A percentile compares a stretch with the other conserved stretches of the same genome.
phyloP scores from a whole-genome alignment of 2,888 invertebrate genomes.

The Torymus tubicola region DNA sequence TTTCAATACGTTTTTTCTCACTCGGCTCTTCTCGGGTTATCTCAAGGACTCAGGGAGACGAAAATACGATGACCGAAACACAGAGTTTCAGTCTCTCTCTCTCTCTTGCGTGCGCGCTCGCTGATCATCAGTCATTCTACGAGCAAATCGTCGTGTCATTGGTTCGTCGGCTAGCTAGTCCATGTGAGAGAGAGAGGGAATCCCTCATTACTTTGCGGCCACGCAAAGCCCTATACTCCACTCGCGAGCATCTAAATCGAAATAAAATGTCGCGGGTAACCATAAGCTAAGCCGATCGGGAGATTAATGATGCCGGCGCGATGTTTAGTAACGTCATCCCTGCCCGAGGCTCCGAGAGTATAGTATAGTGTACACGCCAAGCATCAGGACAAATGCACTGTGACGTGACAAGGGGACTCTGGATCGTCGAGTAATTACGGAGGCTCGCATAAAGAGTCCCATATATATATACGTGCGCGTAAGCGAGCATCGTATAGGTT shows the following conservation, averaged over 20 bases:
- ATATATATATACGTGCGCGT: too few species aligned
- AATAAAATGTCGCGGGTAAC: conserved; percentile 62
- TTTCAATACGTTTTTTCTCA: conserved; percentile 27
- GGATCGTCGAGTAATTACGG: conserved; percentile 52
- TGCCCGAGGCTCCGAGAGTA: too few species aligned
- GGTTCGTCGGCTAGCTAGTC: conserved; percentile 48
- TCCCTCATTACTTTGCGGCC: conserved; percentile 50
- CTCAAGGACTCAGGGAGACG: conserved; percentile 28
- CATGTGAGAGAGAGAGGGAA: background rate
- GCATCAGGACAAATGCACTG: conserved; percentile 44
- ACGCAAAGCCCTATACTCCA: background rate
- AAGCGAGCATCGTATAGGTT: too few species aligned
- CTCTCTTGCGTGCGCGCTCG: background rate
- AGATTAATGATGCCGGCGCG: conserved; percentile 62
- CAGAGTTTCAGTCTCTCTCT: background rate
- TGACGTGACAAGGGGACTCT: conserved; percentile 47
- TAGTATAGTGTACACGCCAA: background rate
- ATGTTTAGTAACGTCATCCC: conserved; percentile 56
- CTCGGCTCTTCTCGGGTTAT: conserved; percentile 9
- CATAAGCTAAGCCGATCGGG: conserved; percentile 56
- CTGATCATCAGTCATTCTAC: conserved; percentile 67
- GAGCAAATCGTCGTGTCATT: conserved; percentile 68
- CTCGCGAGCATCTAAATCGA: conserved; percentile 57
- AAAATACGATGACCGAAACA: background rate
- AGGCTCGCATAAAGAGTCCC: background rate